Conservation (phyloP, 2,797 vertebrate species). For the Lepilemur ruficaudatus region DNA sequence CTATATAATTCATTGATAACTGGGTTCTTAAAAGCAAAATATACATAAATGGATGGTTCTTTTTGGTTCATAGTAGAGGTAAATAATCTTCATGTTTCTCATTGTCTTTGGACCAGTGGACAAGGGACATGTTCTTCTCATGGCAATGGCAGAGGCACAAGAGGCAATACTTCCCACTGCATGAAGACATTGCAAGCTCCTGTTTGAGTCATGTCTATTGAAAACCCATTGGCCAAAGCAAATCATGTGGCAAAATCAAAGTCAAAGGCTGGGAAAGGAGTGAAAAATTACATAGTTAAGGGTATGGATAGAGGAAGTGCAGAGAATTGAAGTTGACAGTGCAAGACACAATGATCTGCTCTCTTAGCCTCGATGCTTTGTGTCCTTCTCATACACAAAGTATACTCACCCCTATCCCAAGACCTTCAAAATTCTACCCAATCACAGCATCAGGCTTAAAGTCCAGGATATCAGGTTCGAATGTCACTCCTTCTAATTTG, state of each 20-base stretch:
- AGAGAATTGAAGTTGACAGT: background rate
- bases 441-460: background rate
- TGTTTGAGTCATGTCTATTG: background rate
- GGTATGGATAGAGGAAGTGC: background rate
- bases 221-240: background rate
- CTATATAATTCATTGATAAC: background rate
- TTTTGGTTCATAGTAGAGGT: background rate
- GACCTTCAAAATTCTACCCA: background rate
- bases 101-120: background rate
- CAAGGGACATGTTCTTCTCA: background rate
- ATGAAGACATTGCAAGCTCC: background rate
- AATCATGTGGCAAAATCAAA: background rate
- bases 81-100: background rate
- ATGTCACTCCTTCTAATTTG: background rate
- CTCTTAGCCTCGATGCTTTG: background rate
- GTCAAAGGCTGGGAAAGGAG: background rate
- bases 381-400: background rate
- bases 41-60: background rate
- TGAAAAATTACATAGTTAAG: background rate
- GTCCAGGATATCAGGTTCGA: background rate
- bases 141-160: background rate
- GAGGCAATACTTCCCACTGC: background rate
- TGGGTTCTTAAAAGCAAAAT: background rate
- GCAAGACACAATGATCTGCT: background rate
- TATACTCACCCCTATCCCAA: background rate